These are phyloP conservation scores for western clawed frog (Xenopus tropicalis) DNA, from an alignment of 2,113 vertebrate species.

Conservation along the genomic window DNA sequence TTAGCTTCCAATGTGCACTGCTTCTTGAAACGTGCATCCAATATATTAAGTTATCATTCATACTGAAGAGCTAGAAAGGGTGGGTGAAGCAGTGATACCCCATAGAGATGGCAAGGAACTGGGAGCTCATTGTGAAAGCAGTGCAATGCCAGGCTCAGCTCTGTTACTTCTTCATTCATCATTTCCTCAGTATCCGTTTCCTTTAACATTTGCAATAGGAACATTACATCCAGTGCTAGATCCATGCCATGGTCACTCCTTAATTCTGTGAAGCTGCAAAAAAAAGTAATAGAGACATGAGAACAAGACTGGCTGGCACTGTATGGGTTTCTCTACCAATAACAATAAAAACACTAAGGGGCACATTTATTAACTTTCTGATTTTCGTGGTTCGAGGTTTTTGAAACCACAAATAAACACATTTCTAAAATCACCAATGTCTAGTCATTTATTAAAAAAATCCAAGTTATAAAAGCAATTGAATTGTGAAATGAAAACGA, in stretches of 20 bases:
- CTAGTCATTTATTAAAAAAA: too few species aligned
- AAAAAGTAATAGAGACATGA: not conserved
- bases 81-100: slow-evolving; percentile 58
- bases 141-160: slow-evolving; percentile 61
- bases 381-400: too few species aligned
- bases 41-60: slow-evolving; percentile 42
- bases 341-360: too few species aligned
- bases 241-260: slow-evolving; percentile 52
- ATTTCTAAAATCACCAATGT: too few species aligned
- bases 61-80: slow-evolving; percentile 69
- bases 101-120: slow-evolving; percentile 53
- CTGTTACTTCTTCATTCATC: slow-evolving; percentile 27
- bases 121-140: slow-evolving; percentile 54
- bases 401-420: too few species aligned
- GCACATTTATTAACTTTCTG: too few species aligned
- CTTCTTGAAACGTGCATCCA: too few species aligned
- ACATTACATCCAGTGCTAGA: slow-evolving; percentile 64
- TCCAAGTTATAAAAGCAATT: too few species aligned
- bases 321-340: not conserved
- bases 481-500: too few species aligned
- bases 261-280: slow-evolving; percentile 55
- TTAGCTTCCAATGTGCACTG: too few species aligned
- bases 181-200: not conserved
- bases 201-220: slow-evolving; percentile 62
- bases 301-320: not conserved